phyloP scores from a whole-genome alignment of 2,113 vertebrate genomes.

The Gulo gulo region DNA sequence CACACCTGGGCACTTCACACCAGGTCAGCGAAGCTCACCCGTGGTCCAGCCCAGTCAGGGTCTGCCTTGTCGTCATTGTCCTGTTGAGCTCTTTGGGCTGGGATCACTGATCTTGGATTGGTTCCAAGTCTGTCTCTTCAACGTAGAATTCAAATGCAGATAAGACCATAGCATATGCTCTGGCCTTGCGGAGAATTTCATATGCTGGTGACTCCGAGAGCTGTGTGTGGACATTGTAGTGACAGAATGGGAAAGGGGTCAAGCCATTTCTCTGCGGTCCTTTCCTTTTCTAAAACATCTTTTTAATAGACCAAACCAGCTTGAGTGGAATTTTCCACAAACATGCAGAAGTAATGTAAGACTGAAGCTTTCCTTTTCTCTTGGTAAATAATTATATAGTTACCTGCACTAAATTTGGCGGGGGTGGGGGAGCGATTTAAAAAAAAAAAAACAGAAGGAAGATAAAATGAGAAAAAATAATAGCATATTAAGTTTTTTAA shows the following conservation, averaged over 20 bases:
- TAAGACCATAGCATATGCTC: neutral
- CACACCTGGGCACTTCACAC: neutral
- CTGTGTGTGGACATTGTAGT: neutral
- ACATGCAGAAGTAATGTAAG: neutral
- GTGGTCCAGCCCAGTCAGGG: neutral
- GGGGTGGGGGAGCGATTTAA: too few species aligned
- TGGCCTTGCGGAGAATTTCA: neutral
- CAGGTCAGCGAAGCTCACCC: neutral
- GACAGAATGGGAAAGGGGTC: neutral
- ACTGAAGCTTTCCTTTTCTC: neutral
- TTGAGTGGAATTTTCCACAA: constrained; percentile 31
- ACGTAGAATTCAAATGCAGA: neutral
- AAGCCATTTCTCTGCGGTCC: neutral
- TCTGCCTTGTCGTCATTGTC: neutral
- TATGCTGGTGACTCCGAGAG: neutral
- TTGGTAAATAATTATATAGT: neutral
- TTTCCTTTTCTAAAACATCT: neutral
- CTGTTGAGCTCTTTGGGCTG: neutral
- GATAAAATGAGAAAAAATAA: neutral
- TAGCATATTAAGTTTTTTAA: neutral
- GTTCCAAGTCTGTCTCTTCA: neutral
- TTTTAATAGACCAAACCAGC: neutral
- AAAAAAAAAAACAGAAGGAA: neutral
- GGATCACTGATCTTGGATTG: neutral
- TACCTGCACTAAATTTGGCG: neutral